Base-by-base conservation (phyloP, 2,797 vertebrate genomes). In the Gallinago solitaria region DNA sequence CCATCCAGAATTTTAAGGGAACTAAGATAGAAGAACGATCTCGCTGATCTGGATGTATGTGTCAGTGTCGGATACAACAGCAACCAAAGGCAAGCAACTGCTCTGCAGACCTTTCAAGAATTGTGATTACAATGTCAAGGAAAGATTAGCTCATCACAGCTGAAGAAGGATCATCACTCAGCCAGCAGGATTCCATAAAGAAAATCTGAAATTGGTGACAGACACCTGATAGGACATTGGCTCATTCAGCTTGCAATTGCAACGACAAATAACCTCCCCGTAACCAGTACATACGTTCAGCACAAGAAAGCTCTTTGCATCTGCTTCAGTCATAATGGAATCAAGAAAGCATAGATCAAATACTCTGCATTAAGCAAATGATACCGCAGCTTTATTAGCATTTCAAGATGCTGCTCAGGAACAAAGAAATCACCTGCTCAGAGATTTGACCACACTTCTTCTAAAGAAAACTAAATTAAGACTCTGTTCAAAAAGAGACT, bases 391-490 rank as follows among this genome's bases (percentile, higher is more conserved):
- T 96, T 96, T 95, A 97, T 95, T 86, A 95, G 91, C 88, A 89
- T 68, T 80, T 95, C 88, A 94, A 80, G 90, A 96, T 96, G 94
- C 96, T 89, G 78, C 96, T 95, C 93, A 96, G 95, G 95, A 95
- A 95, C 90, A 96, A 93, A 96, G 95, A 90, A 93, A 94, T 87
- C 48, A 77, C 16, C 7, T 77, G 64, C 60, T 96, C 81, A 65
- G 90, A 92, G 78, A 87, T 86, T 57, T 93, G 94, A 94, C 83
- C 84, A 91, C 83, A 73, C 12, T 65, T 87, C 73, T 87, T 54
- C 23, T 86, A 78, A 94, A 70, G 83, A 95, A 97, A 91, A 90
- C 65, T 84, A 92, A 96, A 96, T 89, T 90, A 94, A 96, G 92
- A 92, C 68, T 95, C 94, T 92, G 81, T 76, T 94, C 90, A 91